Conservation (phyloP, 1,140 invertebrate genomes). For the fruit fly (Drosophila melanogaster) region DNA sequence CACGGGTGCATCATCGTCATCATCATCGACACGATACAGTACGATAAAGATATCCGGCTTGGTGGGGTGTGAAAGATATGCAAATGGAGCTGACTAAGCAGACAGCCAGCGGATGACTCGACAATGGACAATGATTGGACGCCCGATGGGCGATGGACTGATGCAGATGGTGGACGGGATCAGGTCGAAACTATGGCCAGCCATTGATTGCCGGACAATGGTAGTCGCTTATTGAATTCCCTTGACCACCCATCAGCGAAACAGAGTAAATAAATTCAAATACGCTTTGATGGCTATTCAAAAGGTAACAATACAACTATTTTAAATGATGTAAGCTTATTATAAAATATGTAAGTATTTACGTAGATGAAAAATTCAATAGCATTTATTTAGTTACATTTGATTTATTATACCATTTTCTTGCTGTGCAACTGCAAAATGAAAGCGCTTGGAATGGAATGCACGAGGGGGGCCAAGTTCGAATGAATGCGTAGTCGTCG, state of each 20-base stretch:
- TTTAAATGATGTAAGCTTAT: neutral
- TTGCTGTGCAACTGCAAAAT: conserved; percentile 24
- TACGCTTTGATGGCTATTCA: neutral
- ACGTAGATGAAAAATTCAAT: too few species aligned
- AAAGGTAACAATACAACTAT: neutral
- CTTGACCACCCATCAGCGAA: conserved; percentile 12
- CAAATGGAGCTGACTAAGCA: conserved; percentile 47
- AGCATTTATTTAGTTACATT: neutral
- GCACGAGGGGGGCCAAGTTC: conserved; percentile 33
- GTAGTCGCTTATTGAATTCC: conserved; percentile 61
- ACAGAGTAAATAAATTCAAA: neutral
- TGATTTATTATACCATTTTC: neutral
- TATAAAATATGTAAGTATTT: too few species aligned
- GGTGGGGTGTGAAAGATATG: conserved; percentile 42
- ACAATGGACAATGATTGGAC: conserved; percentile 20
- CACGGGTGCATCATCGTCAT: conserved; percentile 38
- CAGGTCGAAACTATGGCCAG: conserved; percentile 4
- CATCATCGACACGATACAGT: conserved; percentile 22
- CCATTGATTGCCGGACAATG: conserved; percentile 51
- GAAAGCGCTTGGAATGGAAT: conserved; percentile 59
- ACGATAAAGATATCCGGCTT: conserved; percentile 31
- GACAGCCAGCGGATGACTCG: conserved; percentile 30
- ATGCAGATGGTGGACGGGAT: conserved; percentile 1
- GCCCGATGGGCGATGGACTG: neutral
- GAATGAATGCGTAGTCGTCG: conserved; percentile 15